Evolutionary conservation across 1,140 invertebrate genomes (phyloP).

Genomic region (Calliphora vicina): DNA sequence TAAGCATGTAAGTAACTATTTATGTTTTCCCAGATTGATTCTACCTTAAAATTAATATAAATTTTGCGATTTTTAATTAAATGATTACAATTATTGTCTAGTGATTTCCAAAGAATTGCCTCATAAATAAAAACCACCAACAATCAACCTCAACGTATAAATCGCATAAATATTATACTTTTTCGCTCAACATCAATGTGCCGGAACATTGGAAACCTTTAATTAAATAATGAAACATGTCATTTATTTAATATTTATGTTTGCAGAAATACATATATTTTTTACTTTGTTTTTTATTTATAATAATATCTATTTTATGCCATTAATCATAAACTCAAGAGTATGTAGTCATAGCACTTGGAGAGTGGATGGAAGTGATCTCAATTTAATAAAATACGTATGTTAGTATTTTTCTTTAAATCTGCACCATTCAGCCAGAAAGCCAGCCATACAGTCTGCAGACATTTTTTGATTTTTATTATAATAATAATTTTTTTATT

Average conservation of each 20-base stretch:
- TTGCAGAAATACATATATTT: neutral
- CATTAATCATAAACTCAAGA: neutral
- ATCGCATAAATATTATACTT: neutral
- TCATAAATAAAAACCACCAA: neutral
- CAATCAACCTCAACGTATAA: no score
- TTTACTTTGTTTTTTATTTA: neutral
- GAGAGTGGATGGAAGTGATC: no score
- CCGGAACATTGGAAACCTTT: conserved; percentile 3
- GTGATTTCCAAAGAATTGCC: neutral
- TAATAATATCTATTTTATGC: neutral
- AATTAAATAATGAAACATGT: conserved; percentile 8
- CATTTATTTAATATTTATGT: neutral
- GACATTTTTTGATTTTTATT: no score
- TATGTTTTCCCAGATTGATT: no score
- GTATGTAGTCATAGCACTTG: neutral
- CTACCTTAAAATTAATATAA: no score
- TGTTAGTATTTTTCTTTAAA: neutral
- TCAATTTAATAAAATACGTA: no score
- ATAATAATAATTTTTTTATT: neutral
- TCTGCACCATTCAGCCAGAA: neutral
- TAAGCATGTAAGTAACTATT: no score
- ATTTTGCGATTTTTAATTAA: neutral
- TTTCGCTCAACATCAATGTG: neutral
- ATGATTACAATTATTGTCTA: neutral
- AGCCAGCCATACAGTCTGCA: neutral